phyloP scores from a whole-genome alignment of 92 coral and sea anemone species.

The Porites evermanni region DNA sequence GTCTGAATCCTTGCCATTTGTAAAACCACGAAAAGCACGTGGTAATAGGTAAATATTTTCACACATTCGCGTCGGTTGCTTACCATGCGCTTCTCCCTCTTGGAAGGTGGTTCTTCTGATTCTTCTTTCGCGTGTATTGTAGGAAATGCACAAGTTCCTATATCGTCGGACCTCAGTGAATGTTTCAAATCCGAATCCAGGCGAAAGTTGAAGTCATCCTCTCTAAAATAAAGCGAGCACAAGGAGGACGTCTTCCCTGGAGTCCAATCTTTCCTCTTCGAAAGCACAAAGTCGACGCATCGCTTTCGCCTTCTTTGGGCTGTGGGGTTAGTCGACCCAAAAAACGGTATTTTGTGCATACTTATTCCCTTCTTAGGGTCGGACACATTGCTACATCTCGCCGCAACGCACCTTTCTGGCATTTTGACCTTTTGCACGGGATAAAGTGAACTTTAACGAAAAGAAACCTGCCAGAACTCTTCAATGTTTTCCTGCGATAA shows the following conservation, averaged over 20 bases:
- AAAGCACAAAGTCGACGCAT: conserved; percentile 35
- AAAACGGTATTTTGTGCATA: not conserved
- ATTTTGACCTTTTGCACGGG: not conserved
- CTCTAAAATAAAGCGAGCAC: conserved; percentile 51
- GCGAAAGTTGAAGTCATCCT: conserved; percentile 45
- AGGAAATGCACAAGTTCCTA: conserved; percentile 45
- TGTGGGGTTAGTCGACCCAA: not conserved
- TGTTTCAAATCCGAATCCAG: conserved; percentile 48
- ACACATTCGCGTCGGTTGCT: not conserved
- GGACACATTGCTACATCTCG: not conserved
- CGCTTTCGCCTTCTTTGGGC: conserved; percentile 27
- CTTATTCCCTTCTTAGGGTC: not conserved
- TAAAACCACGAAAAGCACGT: not conserved
- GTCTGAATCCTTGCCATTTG: no score
- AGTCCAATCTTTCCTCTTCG: conserved; percentile 48
- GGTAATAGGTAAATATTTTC: not conserved
- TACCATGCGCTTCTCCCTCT: conserved; percentile 18
- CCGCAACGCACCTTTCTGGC: conserved; percentile 13
- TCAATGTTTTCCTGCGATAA: no score
- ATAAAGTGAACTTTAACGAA: no score
- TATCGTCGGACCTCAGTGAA: conserved; percentile 43
- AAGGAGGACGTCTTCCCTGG: conserved; percentile 49
- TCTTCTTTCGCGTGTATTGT: conserved; percentile 43
- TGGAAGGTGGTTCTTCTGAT: conserved; percentile 45
- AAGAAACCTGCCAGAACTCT: no score